Percentiles rank a stretch among this genome's conserved stretches.
These are phyloP conservation scores for Mesitornis unicolor DNA, from an alignment of 2,113 vertebrate species.

Conservation along the genomic window DNA sequence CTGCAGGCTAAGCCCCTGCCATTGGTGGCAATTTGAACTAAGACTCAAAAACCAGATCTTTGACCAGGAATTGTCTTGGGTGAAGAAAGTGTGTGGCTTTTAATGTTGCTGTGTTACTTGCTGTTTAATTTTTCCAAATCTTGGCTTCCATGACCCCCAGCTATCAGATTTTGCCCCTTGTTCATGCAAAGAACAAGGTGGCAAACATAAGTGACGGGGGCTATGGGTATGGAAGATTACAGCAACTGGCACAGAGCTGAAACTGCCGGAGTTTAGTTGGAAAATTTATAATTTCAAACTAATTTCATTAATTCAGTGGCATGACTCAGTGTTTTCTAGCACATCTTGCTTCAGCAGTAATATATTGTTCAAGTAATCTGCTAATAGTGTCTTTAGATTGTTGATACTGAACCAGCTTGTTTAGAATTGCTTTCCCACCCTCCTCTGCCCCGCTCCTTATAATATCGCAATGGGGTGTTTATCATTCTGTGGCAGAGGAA, in stretches of 20 bases:
- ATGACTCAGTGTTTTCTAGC: constrained; percentile 23
- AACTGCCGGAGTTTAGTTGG: background rate
- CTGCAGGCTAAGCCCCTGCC: background rate
- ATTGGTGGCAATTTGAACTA: background rate
- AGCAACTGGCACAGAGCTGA: background rate
- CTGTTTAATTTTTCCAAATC: background rate
- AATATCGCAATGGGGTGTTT: background rate
- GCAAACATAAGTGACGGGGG: background rate
- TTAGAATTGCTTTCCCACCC: background rate
- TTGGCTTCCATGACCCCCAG: background rate
- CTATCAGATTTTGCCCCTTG: background rate
- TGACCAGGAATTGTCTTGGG: background rate
- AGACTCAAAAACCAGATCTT: background rate
- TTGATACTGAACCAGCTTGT: background rate
- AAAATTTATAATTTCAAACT: constrained; percentile 12
- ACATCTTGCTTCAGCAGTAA: background rate
- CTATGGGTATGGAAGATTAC: background rate
- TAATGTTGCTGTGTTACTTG: background rate
- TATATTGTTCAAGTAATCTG: constrained; percentile 9
- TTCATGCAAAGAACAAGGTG: background rate
- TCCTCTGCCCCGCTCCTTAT: background rate
- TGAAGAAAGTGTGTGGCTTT: background rate
- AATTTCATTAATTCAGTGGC: constrained; percentile 17
- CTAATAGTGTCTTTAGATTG: constrained; percentile 5
- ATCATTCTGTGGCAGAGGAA: background rate